These are phyloP conservation scores for Florisuga fusca DNA, from an alignment of 2,797 vertebrate species.

Conservation along the genomic window DNA sequence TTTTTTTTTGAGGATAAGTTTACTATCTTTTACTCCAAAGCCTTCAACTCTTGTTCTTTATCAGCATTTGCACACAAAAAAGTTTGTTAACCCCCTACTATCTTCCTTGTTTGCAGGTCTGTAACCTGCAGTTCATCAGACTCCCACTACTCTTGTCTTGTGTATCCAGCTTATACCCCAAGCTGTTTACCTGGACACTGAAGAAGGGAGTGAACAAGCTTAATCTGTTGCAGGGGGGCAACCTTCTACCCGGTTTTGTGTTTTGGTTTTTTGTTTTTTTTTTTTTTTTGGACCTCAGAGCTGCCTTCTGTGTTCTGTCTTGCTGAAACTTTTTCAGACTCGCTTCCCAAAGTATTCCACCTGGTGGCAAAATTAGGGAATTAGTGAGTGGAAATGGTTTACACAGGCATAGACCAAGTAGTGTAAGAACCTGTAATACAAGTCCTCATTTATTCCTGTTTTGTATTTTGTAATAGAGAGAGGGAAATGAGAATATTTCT, in stretches of 20 bases:
- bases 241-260: background rate
- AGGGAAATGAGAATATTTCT: background rate
- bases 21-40: background rate
- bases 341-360: slow-evolving; percentile 41
- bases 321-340: background rate
- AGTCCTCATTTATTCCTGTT: slow-evolving; percentile 19
- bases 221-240: background rate
- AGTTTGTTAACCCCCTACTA: background rate
- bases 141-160: background rate
- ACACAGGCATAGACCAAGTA: background rate
- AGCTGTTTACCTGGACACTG: background rate
- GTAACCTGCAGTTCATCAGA: background rate
- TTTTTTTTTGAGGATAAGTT: background rate
- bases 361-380: slow-evolving; percentile 53
- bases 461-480: background rate
- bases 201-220: background rate
- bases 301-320: background rate
- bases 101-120: background rate
- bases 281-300: background rate
- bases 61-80: background rate
- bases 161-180: background rate
- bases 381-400: background rate
- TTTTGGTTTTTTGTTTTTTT: background rate
- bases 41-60: slow-evolving; percentile 30
- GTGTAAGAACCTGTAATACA: background rate